Base-by-base conservation (phyloP, 2,888 invertebrate genomes). In the Ceratothoa steindachneri region DNA sequence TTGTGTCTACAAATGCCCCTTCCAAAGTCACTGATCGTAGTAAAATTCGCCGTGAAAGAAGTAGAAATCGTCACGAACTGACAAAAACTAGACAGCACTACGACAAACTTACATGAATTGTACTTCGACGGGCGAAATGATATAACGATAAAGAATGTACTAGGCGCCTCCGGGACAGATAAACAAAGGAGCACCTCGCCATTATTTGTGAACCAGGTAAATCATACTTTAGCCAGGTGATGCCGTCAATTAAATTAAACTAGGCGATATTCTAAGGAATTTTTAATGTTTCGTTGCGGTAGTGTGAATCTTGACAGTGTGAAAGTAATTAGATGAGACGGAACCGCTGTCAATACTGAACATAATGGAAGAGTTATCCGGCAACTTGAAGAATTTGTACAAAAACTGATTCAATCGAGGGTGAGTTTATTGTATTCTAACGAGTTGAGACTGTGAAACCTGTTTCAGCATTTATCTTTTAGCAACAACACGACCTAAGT, bases 381-480 rank as follows among this genome's bases (percentile, higher is more conserved):
- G 67, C 52, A 68, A 41, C 15, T 77, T 27, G 77, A 77, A 31
- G 52, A 72, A 51, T 53, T 55, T 41, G 41, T 77, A 30, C 30
- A 71, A 4, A 77, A 69, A 68, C 72, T 67, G 41, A 4, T 74
- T 51, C 77, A 72, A 1, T 71, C 41, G 76, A 30, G 66, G 27
- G 41, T 77, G 22, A 72, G 71, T 60, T 30, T 67, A 60, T 52
- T 74, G 29, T 74, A 68, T 68, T 53, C 65, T 30, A 75, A 69
- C 66, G 69, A 77, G 29, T 72, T 77, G 30, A 51, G 66, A 64
- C 67, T 77, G 22, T 72, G 66, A 29, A 71, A 72, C 60, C 68
- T 77, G 53, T 28, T 77, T 22, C 70, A 68, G 41, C 52, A 75
- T 41, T 67, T 75, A 24, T 9, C 5, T 60, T 51, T 5, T 5